Conservation (phyloP, 1,140 invertebrate genomes). For the Bombus polaris region DNA sequence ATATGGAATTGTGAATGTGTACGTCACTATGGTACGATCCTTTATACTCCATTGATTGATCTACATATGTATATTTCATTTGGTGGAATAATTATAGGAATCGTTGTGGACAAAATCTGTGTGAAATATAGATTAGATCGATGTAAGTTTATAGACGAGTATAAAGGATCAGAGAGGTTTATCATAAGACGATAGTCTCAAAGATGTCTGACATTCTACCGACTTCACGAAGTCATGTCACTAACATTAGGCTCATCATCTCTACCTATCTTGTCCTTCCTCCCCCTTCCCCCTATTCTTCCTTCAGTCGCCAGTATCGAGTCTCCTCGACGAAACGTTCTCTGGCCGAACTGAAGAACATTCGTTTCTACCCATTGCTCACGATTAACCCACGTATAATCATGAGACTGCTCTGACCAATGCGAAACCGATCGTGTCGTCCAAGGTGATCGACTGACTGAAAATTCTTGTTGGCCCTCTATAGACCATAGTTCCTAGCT, state of each 20-base stretch:
- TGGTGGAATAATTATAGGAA: too few species aligned
- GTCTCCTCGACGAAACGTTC: slow-evolving; percentile 20
- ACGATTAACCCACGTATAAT: slow-evolving; percentile 20
- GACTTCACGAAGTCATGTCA: neutral
- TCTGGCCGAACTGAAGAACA: slow-evolving; percentile 1
- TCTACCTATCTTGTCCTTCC: slow-evolving; percentile 17
- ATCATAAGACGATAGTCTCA: too few species aligned
- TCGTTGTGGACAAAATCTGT: too few species aligned
- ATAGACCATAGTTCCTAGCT: slow-evolving; percentile 32
- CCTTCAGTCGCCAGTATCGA: slow-evolving; percentile 13
- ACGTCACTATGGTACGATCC: neutral
- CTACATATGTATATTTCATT: neutral
- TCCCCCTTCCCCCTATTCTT: neutral
- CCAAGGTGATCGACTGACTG: slow-evolving; percentile 12
- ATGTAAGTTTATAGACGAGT: neutral
- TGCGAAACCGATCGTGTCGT: neutral
- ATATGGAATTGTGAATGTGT: too few species aligned
- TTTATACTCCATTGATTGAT: neutral
- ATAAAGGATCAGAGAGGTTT: neutral
- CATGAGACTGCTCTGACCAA: slow-evolving; percentile 9
- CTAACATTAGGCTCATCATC: neutral
- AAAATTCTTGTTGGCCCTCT: slow-evolving; percentile 6
- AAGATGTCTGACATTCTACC: neutral
- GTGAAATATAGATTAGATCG: neutral
- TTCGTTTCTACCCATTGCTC: slow-evolving; percentile 26